Base-by-base conservation (phyloP, 1,140 invertebrate genomes). In the Plectrocnemia conspersa region DNA sequence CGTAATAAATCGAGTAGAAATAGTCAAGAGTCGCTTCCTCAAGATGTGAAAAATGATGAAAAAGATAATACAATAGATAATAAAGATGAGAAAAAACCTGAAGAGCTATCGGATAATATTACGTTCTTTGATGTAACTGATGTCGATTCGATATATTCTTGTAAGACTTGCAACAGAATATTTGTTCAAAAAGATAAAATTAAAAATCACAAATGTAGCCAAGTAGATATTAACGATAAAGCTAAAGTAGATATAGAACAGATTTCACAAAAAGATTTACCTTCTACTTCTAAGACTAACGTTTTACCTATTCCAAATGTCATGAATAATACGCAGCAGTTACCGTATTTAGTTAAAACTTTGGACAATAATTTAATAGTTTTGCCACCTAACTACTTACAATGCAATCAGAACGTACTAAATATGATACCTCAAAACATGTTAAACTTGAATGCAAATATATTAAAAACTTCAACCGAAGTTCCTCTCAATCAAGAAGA, bases 121-220 rank as follows among this genome's bases (percentile, higher is more conserved):
- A 9, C 40, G 16, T 23, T 18, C 22, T 10, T 44, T 21, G 21
- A 52, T 18, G 55, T 46, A 1, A 38, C 18, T 15, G 42, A 36
- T 22, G 48, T 52, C 3, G 46, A 32, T 15, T 15, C 22, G 3
- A 38, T 57, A 10, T 57, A 46, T 29, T 38, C 47, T 29, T 57
- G 55, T 41, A 52, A 57, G 11, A 27, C 16, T 16, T 57, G 55
- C 29, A 40, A 38, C 22, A 50, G 46, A n/a, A 21, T 52, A 23
- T 27, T 57, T 13, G 24, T 42, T 6, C 22, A 52, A 10, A 45
- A 46, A 19, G 11, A 46, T 10, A 52, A 42, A 46, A 38, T 57
- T 18, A 44, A 44, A 21, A 44, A 22, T 44, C 40, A 44, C 21
- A 7, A 5, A 18, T 44, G 40, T 44, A 23, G 7, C 11, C 25